A percentile compares a stretch with the other conserved stretches of the same genome.
Evolutionary conservation across 2,797 vertebrate genomes (phyloP).

Genomic region (Peromyscus melanophrys): DNA sequence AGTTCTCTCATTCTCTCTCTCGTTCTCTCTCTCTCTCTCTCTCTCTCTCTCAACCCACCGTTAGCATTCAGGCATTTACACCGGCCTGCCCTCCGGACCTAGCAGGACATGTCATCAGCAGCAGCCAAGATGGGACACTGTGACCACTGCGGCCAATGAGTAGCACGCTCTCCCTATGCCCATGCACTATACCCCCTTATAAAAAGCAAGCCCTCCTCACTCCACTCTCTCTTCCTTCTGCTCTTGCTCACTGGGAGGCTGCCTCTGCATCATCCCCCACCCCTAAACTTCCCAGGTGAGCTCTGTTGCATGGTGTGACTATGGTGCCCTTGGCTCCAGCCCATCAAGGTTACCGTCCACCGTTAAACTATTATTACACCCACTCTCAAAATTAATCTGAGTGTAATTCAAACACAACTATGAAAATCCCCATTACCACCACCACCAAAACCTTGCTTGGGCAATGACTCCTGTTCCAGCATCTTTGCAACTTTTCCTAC

Average conservation of each 20-base stretch:
- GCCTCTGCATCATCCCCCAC: neutral
- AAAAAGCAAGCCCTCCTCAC: neutral
- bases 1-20: too few relatives aligned
- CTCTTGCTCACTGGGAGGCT: neutral
- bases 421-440: neutral
- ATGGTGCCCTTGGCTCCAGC: neutral
- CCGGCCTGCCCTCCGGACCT: neutral
- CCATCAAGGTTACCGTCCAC: neutral
- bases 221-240: neutral
- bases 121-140: neutral
- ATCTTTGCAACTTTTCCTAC: neutral
- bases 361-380: neutral
- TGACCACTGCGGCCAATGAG: neutral
- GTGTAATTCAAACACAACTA: constrained; percentile 44
- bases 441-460: neutral
- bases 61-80: neutral
- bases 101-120: neutral
- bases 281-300: neutral
- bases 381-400: neutral
- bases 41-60: neutral
- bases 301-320: neutral
- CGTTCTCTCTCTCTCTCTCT: too few relatives aligned
- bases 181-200: neutral
- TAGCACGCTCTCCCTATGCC: neutral
- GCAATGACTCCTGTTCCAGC: neutral